phyloP scores from a whole-genome alignment of 2,113 vertebrate genomes.

The Onychostoma macrolepis region DNA sequence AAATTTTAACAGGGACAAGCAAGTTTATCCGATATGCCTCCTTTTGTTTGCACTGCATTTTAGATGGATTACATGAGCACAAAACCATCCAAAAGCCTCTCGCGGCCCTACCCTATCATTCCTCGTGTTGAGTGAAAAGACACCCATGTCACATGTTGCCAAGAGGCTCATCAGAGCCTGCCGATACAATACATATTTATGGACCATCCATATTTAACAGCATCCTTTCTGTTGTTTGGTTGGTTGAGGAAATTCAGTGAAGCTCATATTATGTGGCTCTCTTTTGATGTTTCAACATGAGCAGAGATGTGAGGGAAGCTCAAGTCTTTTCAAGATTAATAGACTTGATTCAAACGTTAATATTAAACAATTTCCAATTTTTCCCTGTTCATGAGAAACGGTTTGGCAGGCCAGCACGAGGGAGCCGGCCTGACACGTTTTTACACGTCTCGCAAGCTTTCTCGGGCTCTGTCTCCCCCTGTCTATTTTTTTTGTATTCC shows the following conservation, averaged over 20 bases:
- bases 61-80: background rate
- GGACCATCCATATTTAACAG: conserved; percentile 42
- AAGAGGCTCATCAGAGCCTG: conserved; percentile 42
- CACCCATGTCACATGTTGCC: background rate
- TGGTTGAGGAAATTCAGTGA: conserved; percentile 55
- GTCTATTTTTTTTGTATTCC: conserved; percentile 10
- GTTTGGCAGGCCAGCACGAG: conserved; percentile 66
- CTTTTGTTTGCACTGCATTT: background rate
- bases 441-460: background rate
- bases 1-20: background rate
- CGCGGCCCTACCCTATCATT: background rate
- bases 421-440: background rate
- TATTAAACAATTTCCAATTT: conserved; percentile 75
- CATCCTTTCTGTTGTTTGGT: conserved; percentile 55
- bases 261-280: conserved; percentile 28
- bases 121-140: background rate
- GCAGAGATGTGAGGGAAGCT: conserved; percentile 59
- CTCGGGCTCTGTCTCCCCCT: conserved; percentile 15
- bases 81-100: background rate
- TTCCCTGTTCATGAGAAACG: conserved; percentile 59
- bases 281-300: conserved; percentile 66
- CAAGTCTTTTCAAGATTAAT: conserved; percentile 72
- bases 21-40: background rate
- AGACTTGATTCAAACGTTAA: conserved; percentile 72
- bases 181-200: conserved; percentile 31